Base-by-base conservation (phyloP, 2,113 vertebrate species). In the Dendropsophus ebraccatus region DNA sequence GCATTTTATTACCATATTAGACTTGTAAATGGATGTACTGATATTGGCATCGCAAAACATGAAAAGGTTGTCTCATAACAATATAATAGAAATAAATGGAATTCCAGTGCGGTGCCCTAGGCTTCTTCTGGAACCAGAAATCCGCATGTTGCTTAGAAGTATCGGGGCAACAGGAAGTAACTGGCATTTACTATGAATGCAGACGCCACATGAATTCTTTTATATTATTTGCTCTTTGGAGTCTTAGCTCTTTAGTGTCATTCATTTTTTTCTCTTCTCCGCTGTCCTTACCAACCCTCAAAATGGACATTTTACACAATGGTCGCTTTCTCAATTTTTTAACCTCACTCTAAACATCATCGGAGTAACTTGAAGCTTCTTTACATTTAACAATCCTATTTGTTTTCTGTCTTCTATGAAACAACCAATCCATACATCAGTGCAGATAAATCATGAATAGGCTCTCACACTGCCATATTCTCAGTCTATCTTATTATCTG, bases 371-470 rank as follows among this genome's bases (percentile, higher is more conserved):
- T 45, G 35, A 60, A 60, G 77, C 54, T 60, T 80, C 35, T 32
- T 28, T 35, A 80, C 12, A 80, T 41, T 16, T 6, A 45, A 54
- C 37, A 25, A 62, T 62, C 35, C 54, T 62, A 80, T 80, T 80
- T 41, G 32, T 79, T 37, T 79, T 35, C 25, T 58, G 21, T 35
- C 52, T 19, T 58, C 54, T 41, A 2, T 37, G 77, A 41, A 62
- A 80, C 77, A 80, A 80, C 54, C 62, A 60, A 80, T 37, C 35
- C 77, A 80, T 60, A 80, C 77, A 80, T 80, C 32, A n/a, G 23
- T 35, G 13, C 52, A 58, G 32, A 45, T 32, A 62, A 45, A 62
- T 41, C 21, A 60, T 41, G 13, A 35, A 80, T 37, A 6, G n/a
- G 8, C 54, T 62, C 54, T 80, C 52, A 58, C 28, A 37, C 32